Evolutionary conservation across 2,888 invertebrate species (phyloP).

Genomic region (Eustalomyia histrio): DNA sequence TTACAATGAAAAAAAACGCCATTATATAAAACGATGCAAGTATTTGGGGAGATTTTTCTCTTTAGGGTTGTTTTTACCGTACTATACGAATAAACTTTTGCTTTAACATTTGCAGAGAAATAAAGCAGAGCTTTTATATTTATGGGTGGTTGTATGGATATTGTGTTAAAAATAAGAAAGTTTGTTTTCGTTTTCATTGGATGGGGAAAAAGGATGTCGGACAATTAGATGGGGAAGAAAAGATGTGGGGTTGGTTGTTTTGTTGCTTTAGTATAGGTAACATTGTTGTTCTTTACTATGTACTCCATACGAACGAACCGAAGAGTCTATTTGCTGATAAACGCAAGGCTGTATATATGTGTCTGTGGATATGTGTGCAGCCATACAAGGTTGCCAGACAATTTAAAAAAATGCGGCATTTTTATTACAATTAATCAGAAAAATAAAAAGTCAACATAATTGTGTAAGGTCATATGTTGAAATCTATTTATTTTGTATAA

Average conservation of each 20-base stretch:
- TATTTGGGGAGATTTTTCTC: not conserved
- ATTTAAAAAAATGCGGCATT: too few species aligned
- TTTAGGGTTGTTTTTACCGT: not conserved
- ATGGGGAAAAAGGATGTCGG: not conserved
- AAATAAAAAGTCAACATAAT: too few species aligned
- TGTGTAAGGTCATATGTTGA: too few species aligned
- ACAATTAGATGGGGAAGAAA: not conserved
- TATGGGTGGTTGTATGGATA: not conserved
- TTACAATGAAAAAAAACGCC: not conserved
- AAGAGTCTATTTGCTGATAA: not conserved
- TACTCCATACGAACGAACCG: not conserved
- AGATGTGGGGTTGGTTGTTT: not conserved
- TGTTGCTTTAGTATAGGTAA: not conserved
- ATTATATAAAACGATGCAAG: not conserved
- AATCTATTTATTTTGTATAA: too few species aligned
- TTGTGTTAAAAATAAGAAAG: not conserved
- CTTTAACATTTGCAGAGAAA: too few species aligned
- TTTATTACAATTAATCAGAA: too few species aligned
- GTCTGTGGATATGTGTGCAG: not conserved
- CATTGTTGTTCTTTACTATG: not conserved
- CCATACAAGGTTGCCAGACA: too few species aligned
- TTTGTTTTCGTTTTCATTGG: not conserved
- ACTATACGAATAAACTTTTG: too few species aligned
- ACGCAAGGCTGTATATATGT: not conserved
- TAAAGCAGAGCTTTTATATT: not conserved